Conservation (phyloP, 2,888 invertebrate genomes). For the Chrysotoxum bicinctum region DNA sequence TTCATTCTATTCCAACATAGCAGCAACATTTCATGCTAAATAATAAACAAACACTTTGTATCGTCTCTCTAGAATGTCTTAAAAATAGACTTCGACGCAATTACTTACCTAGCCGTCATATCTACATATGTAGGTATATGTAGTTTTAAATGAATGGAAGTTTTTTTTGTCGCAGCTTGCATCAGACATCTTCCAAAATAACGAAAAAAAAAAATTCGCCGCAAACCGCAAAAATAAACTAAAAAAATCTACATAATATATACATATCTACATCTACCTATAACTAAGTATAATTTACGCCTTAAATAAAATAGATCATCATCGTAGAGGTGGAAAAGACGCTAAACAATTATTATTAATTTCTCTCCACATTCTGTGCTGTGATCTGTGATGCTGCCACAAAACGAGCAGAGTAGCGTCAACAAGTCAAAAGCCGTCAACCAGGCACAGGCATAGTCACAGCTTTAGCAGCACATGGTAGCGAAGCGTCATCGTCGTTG, state of each 20-base stretch:
- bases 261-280: neutral
- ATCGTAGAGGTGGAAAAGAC: conserved; percentile 25
- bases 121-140: too few relatives aligned
- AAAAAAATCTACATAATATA: neutral
- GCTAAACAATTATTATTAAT: conserved; percentile 34
- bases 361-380: conserved; percentile 17
- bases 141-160: neutral
- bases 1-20: neutral
- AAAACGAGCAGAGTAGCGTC: neutral
- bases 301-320: conserved; percentile 52
- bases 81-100: conserved; percentile 3
- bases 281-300: conserved; percentile 17
- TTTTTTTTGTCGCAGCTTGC: neutral
- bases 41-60: neutral
- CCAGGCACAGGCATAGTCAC: neutral
- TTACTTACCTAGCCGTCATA: neutral
- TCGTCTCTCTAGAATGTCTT: neutral
- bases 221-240: neutral
- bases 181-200: neutral
- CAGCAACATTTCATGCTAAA: neutral
- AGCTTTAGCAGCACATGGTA: conserved; percentile 1
- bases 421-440: neutral
- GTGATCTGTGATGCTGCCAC: neutral
- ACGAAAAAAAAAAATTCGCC: neutral
- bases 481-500: neutral